phyloP scores from a whole-genome alignment of 1,140 invertebrate genomes.

The Olivierus martensii region DNA sequence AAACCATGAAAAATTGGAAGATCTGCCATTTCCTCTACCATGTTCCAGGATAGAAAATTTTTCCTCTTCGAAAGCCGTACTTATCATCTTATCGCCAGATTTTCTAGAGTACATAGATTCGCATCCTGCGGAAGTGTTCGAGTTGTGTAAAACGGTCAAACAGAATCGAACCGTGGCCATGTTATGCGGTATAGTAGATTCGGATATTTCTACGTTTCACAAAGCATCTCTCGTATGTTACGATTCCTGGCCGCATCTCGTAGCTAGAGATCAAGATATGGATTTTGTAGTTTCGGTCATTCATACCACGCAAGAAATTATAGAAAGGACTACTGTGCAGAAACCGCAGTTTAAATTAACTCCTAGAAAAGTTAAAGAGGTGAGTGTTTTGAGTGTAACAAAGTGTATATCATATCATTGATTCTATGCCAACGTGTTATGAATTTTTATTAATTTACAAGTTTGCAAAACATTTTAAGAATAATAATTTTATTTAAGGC shows the following conservation, averaged over 20 bases:
- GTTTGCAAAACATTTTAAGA: too few relatives aligned
- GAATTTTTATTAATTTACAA: too few relatives aligned
- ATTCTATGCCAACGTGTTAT: too few relatives aligned
- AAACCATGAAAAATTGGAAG: constrained; percentile 1
- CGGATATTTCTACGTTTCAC: constrained; percentile 37
- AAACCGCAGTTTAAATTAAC: constrained; percentile 55
- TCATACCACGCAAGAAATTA: constrained; percentile 25
- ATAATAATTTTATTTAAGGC: too few relatives aligned
- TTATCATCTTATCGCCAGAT: constrained; percentile 59
- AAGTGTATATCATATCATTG: background rate
- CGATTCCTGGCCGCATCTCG: constrained; percentile 58
- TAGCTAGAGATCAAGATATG: constrained; percentile 59
- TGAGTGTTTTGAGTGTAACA: constrained; percentile 52
- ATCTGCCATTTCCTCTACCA: constrained; percentile 6
- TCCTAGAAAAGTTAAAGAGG: constrained; percentile 64
- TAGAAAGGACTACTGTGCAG: constrained; percentile 25
- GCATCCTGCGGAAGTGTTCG: constrained; percentile 38
- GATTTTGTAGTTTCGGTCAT: constrained; percentile 65
- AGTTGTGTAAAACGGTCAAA: constrained; percentile 46
- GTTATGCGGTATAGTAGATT: constrained; percentile 54
- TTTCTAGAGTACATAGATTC: constrained; percentile 43
- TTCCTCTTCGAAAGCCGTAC: constrained; percentile 3
- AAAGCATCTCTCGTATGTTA: constrained; percentile 44
- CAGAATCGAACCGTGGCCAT: constrained; percentile 57
- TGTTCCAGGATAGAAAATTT: background rate